Conservation (phyloP, 2,888 invertebrate species). For the Bellardia bayeri region DNA sequence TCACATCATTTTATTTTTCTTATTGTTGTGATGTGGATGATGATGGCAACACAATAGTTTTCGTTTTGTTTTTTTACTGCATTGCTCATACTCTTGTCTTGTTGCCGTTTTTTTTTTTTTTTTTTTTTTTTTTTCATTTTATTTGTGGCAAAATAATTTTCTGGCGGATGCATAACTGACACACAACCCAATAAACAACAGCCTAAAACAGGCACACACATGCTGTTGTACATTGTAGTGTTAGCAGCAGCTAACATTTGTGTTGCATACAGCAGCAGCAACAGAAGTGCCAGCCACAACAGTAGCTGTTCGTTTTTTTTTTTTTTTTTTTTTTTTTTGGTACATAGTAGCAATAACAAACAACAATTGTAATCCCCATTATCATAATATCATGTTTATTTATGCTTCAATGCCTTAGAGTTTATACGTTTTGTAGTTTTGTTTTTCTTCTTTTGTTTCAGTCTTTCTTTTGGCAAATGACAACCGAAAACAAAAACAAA, state of each 20-base stretch:
- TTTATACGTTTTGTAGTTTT: conserved; percentile 31
- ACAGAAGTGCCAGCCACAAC: conserved; percentile 23
- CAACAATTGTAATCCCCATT: conserved; percentile 50
- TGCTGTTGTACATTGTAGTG: neutral
- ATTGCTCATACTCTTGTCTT: neutral
- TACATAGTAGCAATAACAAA: conserved; percentile 22
- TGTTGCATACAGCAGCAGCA: conserved; percentile 7
- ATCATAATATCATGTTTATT: conserved; percentile 57
- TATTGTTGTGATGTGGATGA: conserved; percentile 15
- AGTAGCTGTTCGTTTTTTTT: neutral
- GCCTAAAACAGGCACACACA: conserved; percentile 16
- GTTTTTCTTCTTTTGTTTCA: neutral
- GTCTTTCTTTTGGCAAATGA: conserved; percentile 18
- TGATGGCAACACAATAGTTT: conserved; percentile 25
- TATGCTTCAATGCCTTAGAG: conserved; percentile 59
- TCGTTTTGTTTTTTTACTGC: neutral
- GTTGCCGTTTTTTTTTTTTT: neutral
- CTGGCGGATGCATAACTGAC: conserved; percentile 67
- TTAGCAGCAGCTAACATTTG: conserved; percentile 6
- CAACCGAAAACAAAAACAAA: conserved; percentile 32
- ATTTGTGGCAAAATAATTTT: conserved; percentile 56
- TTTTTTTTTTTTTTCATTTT: neutral
- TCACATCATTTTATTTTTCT: conserved; percentile 9
- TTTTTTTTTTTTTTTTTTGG: no score
- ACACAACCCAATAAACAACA: conserved; percentile 55